Percentiles rank a stretch among this genome's conserved stretches.
These are phyloP conservation scores for Silurus aristotelis DNA, from an alignment of 2,797 vertebrate species.

Conservation along the genomic window DNA sequence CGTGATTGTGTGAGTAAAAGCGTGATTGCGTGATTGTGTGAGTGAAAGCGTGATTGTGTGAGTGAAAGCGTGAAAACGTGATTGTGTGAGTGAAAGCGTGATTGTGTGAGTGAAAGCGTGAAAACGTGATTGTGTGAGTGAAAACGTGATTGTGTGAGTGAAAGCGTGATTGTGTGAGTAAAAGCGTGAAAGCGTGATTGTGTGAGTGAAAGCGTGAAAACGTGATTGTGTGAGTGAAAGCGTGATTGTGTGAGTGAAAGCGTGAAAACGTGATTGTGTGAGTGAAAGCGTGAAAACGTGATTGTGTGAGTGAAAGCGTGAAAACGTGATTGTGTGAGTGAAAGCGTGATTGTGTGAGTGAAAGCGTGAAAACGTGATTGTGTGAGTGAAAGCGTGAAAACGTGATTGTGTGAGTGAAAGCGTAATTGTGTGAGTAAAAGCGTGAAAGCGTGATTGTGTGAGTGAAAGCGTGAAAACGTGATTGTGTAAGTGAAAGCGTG, in stretches of 20 bases:
- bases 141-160: neutral
- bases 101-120: no score
- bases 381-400: neutral
- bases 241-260: neutral
- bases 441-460: no score
- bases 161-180: no score
- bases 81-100: neutral
- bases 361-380: no score
- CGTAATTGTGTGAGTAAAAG: no score
- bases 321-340: neutral
- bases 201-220: neutral
- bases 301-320: accelerated
- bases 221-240: neutral
- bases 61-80: no score
- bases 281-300: no score
- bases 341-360: neutral
- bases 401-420: neutral
- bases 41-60: neutral
- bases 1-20: no score
- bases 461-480: no score
- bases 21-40: neutral
- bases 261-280: accelerated
- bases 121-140: accelerated
- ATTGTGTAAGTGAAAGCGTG: no score
- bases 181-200: accelerated